A percentile compares a stretch with the other conserved stretches of the same genome.
Evolutionary conservation across 2,888 invertebrate genomes (phyloP).

Genomic region (Chamaedrilus cognettii): DNA sequence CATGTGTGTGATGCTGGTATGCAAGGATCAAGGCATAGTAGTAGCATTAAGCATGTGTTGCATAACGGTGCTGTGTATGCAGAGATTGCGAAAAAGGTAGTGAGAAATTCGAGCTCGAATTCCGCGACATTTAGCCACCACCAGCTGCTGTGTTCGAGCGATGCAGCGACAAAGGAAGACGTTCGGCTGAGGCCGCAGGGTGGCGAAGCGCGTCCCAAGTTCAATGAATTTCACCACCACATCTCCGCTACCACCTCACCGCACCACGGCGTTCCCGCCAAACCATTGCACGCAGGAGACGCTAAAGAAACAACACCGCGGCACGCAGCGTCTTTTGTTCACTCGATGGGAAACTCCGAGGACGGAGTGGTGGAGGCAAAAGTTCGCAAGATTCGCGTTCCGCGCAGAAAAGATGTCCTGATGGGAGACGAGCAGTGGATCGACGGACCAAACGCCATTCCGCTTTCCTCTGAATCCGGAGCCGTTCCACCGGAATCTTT

Average conservation of each 20-base stretch:
- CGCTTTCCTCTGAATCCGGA: neutral
- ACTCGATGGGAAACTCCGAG: too few species aligned
- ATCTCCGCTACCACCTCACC: too few species aligned
- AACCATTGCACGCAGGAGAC: too few species aligned
- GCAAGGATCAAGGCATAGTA: too few species aligned
- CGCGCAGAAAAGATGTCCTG: conserved; percentile 8
- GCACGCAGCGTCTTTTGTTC: too few species aligned
- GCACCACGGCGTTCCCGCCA: too few species aligned
- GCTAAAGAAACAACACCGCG: too few species aligned
- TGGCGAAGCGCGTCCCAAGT: conserved; percentile 8
- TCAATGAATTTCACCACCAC: conserved; percentile 7
- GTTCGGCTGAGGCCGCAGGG: conserved; percentile 11
- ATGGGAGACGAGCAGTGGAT: conserved; percentile 63
- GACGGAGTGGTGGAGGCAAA: neutral
- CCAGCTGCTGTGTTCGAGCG: neutral
- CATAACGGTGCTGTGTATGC: neutral
- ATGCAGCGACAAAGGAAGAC: neutral
- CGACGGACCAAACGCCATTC: conserved; percentile 49
- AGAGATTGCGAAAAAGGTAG: neutral
- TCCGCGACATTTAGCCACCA: neutral
- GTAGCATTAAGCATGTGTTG: neutral
- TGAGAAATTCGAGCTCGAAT: neutral
- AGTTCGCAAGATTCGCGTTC: neutral
- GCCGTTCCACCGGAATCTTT: neutral
- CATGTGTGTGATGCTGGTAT: neutral